These are phyloP conservation scores for Myotis findleyi DNA, from an alignment of 2,797 vertebrate species.

Conservation along the genomic window DNA sequence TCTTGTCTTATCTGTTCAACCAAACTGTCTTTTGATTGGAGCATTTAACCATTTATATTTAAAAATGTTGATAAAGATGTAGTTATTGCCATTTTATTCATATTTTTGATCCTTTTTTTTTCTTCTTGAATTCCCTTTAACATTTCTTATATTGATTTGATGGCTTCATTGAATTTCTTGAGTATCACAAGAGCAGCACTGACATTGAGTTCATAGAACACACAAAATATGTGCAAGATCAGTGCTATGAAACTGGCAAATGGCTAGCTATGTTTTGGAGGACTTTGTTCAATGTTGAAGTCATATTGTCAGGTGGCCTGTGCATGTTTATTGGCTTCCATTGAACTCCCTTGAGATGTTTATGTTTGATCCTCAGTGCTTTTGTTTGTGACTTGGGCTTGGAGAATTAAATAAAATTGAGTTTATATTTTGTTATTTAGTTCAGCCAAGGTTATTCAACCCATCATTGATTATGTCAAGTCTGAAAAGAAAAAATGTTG, in stretches of 20 bases:
- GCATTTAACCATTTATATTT: neutral
- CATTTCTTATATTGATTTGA: neutral
- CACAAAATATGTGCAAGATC: neutral
- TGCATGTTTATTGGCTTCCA: neutral
- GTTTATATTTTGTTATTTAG: conserved; percentile 20
- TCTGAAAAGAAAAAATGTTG: conserved; percentile 30
- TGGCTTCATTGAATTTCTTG: neutral
- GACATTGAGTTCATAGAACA: neutral
- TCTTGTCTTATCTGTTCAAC: neutral
- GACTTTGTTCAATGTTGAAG: neutral
- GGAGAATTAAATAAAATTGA: conserved; percentile 30
- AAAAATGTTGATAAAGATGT: neutral
- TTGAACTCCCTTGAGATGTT: neutral
- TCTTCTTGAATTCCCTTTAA: neutral
- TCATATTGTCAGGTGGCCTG: neutral
- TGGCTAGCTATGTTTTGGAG: neutral
- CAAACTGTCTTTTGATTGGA: neutral
- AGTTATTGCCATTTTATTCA: neutral
- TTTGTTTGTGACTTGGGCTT: conserved; percentile 38
- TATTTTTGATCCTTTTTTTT: neutral
- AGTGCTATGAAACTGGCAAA: neutral
- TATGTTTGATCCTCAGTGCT: neutral
- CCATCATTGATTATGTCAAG: conserved; percentile 7
- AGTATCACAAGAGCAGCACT: neutral
- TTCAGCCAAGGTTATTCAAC: conserved; percentile 4